A percentile compares a stretch with the other conserved stretches of the same genome.
phyloP scores from a whole-genome alignment of 1,140 invertebrate genomes.

The Zaprionus ornatus region DNA sequence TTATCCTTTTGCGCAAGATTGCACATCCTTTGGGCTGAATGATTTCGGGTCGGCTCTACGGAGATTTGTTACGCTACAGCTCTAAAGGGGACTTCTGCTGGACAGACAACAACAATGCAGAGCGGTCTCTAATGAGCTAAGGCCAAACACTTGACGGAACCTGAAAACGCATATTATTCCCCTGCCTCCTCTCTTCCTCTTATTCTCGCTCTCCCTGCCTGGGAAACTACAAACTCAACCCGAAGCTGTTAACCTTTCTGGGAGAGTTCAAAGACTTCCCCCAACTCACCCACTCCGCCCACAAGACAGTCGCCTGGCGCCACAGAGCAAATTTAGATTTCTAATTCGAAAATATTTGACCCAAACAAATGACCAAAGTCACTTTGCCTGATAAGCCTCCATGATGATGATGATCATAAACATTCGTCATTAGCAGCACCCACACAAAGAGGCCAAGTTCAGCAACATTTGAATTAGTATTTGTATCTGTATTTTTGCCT shows the following conservation, averaged over 20 bases:
- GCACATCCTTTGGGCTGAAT: constrained; percentile 65
- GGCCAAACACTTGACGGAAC: constrained; percentile 23
- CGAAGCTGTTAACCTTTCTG: constrained; percentile 27
- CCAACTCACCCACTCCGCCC: not conserved
- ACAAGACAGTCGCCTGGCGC: constrained; percentile 48
- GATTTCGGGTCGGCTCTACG: constrained; percentile 53
- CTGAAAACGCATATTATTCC: not conserved
- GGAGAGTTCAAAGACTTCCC: constrained; percentile 34
- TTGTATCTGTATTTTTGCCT: constrained; percentile 29
- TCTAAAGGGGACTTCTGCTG: constrained; percentile 29
- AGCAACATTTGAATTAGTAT: constrained; percentile 67
- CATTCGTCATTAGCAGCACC: constrained; percentile 14
- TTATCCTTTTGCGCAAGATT: constrained; percentile 81
- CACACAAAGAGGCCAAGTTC: constrained; percentile 68
- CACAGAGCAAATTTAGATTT: constrained; percentile 40
- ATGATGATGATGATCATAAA: not conserved
- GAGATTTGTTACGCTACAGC: constrained; percentile 40
- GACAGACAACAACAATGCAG: constrained; percentile 14
- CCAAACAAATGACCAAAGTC: constrained; percentile 53
- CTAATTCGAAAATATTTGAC: constrained; percentile 54
- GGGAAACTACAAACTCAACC: constrained; percentile 11
- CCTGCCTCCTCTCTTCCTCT: not conserved
- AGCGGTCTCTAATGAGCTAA: constrained; percentile 36
- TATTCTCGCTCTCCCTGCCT: not conserved
- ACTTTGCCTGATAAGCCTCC: constrained; percentile 43